Base-by-base conservation (phyloP, 2,113 vertebrate genomes). In the Guaruba guarouba region DNA sequence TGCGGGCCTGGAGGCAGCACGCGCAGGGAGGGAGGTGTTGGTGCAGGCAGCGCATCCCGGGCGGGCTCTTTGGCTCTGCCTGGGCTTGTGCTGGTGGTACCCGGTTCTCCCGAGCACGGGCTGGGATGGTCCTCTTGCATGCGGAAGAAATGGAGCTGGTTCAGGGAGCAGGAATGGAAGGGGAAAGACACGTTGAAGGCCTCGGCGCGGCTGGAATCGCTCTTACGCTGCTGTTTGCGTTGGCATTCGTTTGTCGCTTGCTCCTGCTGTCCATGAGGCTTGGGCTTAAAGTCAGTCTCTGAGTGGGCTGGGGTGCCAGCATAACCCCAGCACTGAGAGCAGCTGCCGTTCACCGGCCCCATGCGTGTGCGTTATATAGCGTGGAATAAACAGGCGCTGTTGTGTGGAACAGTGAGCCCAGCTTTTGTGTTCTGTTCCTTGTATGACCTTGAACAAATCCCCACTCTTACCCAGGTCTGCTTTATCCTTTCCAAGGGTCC, bases 131-230 rank as follows among this genome's bases (percentile, higher is more conserved):
- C 29, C 59, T 66, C 13, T 23, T 28, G 20, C 49, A 16, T 24
- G 11, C 10, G 9, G 9, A n/a, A n/a, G 46, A 17, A 41, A 10
- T 0, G 4, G 61, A 57, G 49, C 28, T 20, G 0, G 33, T n/a
- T 55, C 35, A 2, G 7, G 17, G 48, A 44, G 5, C 25, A 41
- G 55, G 14, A 17, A 3, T 9, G 39, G 75, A 63, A 74, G 52
- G 17, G 19, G 7, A 19, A 43, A 19, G 44, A 19, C 18, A 18
- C 43, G 17, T 18, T 9, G 43, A 4, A 44, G 43, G 43, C 43
- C 17, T 43, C 43, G 43, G 43, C 43, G 43, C 43, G 43, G 43
- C 2, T 35, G 85, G 79, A 16, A 3, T 25, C 3, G 2, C 63
- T 15, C 51, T 22, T n/a, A 3, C 2, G 24, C 57, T 18, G 41